Percentiles rank a stretch among this genome's conserved stretches.
Evolutionary conservation across 53 echinoderm and acorn worm species (phyloP).

Genomic region (Antedon mediterranea): DNA sequence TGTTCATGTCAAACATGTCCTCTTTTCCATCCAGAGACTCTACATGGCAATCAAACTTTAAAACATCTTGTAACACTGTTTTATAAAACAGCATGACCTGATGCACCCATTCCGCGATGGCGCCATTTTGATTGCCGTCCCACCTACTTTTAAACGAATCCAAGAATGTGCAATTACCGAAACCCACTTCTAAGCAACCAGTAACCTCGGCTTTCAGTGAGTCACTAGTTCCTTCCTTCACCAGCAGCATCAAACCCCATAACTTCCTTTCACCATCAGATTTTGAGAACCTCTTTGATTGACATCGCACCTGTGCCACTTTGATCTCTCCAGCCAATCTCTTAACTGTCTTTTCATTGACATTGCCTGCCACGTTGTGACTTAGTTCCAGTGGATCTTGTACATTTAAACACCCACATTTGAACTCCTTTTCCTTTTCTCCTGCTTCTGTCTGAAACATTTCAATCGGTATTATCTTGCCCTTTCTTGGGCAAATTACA

Average conservation of each 20-base stretch:
- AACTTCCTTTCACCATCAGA: constrained; percentile 5
- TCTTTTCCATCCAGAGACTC: constrained; percentile 2
- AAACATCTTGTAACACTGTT: constrained; percentile 35
- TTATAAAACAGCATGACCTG: constrained; percentile 12
- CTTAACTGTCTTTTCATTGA: constrained; percentile 54
- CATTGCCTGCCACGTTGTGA: constrained; percentile 72
- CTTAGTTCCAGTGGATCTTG: constrained; percentile 83
- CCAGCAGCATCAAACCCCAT: constrained; percentile 32
- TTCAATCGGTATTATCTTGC: constrained; percentile 29
- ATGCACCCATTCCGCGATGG: background rate
- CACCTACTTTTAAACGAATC: background rate
- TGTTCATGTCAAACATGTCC: background rate
- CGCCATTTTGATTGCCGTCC: background rate
- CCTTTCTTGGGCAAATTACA: constrained; percentile 50
- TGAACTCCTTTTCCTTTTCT: constrained; percentile 17
- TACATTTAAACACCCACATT: constrained; percentile 45
- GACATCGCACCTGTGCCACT: constrained; percentile 32
- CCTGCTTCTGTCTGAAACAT: constrained; percentile 7
- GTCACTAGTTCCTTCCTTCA: constrained; percentile 7
- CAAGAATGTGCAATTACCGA: background rate
- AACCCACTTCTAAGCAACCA: background rate
- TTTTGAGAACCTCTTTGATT: constrained; percentile 27
- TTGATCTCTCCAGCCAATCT: constrained; percentile 31
- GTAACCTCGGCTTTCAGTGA: background rate
- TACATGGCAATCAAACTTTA: constrained; percentile 38